A percentile compares a stretch with the other conserved stretches of the same genome.
phyloP scores from a whole-genome alignment of 2,888 invertebrate species.

The Caenorhabditis sp. region DNA sequence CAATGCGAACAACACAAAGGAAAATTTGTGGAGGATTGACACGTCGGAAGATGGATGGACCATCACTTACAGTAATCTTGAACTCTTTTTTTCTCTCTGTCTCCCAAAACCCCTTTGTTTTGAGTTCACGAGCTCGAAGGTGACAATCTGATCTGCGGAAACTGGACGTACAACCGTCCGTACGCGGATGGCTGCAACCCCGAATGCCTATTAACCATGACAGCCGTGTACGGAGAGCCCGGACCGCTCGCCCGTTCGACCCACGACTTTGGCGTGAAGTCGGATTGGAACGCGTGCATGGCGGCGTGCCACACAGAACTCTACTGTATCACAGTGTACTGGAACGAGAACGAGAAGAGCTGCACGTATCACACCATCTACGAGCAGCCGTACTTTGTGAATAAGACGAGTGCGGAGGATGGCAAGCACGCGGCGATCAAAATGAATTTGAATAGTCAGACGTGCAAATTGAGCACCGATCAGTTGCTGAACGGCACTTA shows the following conservation, averaged over 20 bases:
- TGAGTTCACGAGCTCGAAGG: neutral
- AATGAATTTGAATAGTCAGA: conserved; percentile 1
- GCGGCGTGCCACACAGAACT: neutral
- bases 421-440: conserved; percentile 16
- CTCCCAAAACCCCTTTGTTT: neutral
- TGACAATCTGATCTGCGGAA: conserved; percentile 12
- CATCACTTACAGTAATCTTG: conserved; percentile 14
- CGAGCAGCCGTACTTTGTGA: neutral
- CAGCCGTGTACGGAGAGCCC: conserved; percentile 2
- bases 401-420: neutral
- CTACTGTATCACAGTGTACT: neutral
- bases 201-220: conserved; percentile 24
- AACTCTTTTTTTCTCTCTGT: neutral
- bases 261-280: neutral
- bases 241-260: neutral
- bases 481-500: conserved; percentile 17
- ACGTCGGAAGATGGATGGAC: conserved; percentile 17
- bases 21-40: conserved; percentile 22
- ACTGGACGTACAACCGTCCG: conserved; percentile 15
- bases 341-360: neutral
- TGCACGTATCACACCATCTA: neutral
- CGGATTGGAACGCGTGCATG: conserved; percentile 8
- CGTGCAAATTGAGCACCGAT: conserved; percentile 8
- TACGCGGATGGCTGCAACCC: conserved; percentile 14
- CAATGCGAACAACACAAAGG: conserved; percentile 2